A percentile compares a stretch with the other conserved stretches of the same genome.
Evolutionary conservation across 2,113 vertebrate genomes (phyloP).

Genomic region (Catharus bicknelli): DNA sequence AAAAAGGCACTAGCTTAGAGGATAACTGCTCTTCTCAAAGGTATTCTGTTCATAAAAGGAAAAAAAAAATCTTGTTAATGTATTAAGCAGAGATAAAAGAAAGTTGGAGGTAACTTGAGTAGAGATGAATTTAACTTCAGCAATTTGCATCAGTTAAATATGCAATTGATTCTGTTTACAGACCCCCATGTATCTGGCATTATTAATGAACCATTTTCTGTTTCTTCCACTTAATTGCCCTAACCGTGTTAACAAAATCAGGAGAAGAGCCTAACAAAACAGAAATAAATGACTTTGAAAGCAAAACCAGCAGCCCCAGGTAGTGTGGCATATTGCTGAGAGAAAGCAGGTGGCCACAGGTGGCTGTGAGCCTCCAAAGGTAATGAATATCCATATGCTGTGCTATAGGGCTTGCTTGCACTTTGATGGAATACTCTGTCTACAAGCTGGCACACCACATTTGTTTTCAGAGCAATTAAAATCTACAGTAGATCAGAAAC

Average conservation of each 20-base stretch:
- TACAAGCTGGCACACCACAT: not conserved
- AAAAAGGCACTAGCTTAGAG: not conserved
- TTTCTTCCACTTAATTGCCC: conserved; percentile 18
- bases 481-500: not conserved
- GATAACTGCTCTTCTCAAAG: not conserved
- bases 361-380: not conserved
- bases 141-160: not conserved
- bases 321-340: not conserved
- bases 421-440: conserved; percentile 17
- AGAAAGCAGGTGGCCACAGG: conserved; percentile 14
- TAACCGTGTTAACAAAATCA: not conserved
- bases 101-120: not conserved
- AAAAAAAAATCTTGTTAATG: not conserved
- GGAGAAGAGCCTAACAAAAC: not conserved
- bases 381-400: not conserved
- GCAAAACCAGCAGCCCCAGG: not conserved
- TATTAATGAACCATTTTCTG: conserved; percentile 4
- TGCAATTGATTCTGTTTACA: not conserved
- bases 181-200: not conserved
- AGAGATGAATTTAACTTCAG: not conserved
- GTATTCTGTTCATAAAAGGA: not conserved
- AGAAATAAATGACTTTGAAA: not conserved
- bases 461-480: conserved; percentile 46
- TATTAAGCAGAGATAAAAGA: not conserved
- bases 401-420: not conserved